Conservation (phyloP, 64 coral and sea anemone species). For the Stichodactyla helianthus region DNA sequence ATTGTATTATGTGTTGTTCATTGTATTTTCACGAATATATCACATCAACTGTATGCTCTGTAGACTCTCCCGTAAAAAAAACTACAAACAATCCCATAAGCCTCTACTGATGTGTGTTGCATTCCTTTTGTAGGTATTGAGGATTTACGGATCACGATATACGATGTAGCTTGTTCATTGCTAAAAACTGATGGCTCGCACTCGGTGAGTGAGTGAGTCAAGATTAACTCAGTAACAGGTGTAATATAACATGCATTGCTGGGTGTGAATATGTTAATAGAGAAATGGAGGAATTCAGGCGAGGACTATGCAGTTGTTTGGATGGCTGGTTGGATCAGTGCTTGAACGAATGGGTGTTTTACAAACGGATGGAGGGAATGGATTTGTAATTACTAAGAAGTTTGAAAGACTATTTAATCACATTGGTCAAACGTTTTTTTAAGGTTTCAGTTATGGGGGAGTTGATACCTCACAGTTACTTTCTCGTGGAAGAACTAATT, state of each 20-base stretch:
- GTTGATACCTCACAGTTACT: conserved; percentile 74
- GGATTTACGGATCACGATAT: conserved; percentile 60
- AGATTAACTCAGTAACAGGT: too few species aligned
- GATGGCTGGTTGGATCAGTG: background rate
- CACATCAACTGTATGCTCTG: too few species aligned
- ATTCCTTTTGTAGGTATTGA: conserved; percentile 48
- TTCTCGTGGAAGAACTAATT: conserved; percentile 53
- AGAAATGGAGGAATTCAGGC: background rate
- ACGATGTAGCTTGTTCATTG: conserved; percentile 46
- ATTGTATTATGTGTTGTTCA: too few species aligned
- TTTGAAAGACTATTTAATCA: background rate
- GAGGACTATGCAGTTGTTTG: background rate
- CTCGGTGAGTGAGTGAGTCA: background rate
- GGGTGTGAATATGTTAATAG: too few species aligned
- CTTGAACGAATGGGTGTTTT: too few species aligned
- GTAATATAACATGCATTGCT: background rate
- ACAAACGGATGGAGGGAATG: too few species aligned
- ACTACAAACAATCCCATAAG: too few species aligned
- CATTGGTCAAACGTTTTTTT: background rate
- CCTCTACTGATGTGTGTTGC: background rate
- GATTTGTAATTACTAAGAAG: too few species aligned
- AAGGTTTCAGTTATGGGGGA: conserved; percentile 84
- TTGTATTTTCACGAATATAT: too few species aligned
- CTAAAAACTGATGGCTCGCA: conserved; percentile 29
- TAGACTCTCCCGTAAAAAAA: too few species aligned